Base-by-base conservation (phyloP, 2,888 invertebrate genomes). In the Ophion obscuratus region DNA sequence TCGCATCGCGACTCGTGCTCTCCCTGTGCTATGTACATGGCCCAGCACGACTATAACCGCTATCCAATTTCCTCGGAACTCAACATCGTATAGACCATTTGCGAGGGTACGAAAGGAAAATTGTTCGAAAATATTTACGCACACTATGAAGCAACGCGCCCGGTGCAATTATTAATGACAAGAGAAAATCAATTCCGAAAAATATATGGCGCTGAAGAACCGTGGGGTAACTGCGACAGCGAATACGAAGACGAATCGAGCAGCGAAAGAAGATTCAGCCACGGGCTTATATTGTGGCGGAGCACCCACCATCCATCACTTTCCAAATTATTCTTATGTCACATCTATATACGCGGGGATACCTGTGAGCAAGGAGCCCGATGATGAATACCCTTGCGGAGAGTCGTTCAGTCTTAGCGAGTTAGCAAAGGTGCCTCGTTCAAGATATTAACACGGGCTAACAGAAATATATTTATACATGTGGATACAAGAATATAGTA, bases 321-420 rank as follows among this genome's bases (percentile, higher is more conserved):
- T 84, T 76, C 71, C 71, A 80, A 80, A 76, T 84, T 80, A 81
- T 84, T 84, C 66, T 61, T 81, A 84, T 76, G 80, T 70, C 75
- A 47, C 76, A 57, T 61, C 64, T 27, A 61, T 75, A 75, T 81
- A 78, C 40, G 61, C 14, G 20, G 59, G 59, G 61, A 84, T 83
- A 44, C 70, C 70, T 70, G 62, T 66, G 66, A 71, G 64, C 75
- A n/a, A 71, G 10, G 44, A 53, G 47, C 81, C 20, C 44, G 71
- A 81, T 81, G 84, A 84, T 84, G 31, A 80, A 81, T 80, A 80
- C 74, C 70, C 71, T 66, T 14, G 17, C 62, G 36, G 36, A 61
- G 53, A 67, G 62, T 80, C 79, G 47, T 20, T 44, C 66, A 53
- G 76, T 76, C 71, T 66, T 66, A n/a, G 71, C 71, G 76, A 75